Base-by-base conservation (phyloP, 1,140 invertebrate species). In the Anastrepha obliqua region DNA sequence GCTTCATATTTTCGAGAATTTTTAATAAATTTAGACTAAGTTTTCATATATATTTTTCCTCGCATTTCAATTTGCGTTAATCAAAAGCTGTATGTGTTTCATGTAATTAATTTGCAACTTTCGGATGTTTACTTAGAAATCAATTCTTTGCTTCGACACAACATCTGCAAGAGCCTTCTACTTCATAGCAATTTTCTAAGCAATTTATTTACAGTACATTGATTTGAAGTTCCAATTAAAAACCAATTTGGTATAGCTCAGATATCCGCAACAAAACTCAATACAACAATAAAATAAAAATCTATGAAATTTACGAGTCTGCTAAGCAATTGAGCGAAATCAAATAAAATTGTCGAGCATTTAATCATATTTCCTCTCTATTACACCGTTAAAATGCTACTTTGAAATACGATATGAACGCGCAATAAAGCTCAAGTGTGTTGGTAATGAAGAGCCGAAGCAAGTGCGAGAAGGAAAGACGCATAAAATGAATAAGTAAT, bases 321-420 rank as follows among this genome's bases (percentile, higher is more conserved):
- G 74, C 74, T 55, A 81, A 81, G 74, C 74, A 81, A 81, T 55
- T 42, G 47, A 81, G 74, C 55, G 74, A 20, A 81, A 55, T 55
- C 74, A 81, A 81, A 81, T 81, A 81, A 55, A 81, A 11, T 81
- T 81, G 17, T 81, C 74, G 17, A 81, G 15, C 74, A 81, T 81
- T 81, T 55, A 81, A 81, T 81, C 74, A 81, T 81, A 29, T 81
- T 81, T 81, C 47, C 74, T 81, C 74, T 81, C 47, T 81, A 81
- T 55, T 81, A 29, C n/a, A 81, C 74, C 74, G 47, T 81, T 81
- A 51, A 81, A 81, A 58, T 81, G 47, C 74, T 81, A 13, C 44
- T 81, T 20, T 20, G n/a, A 81, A 81, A 81, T 81, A 55, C 51
- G 47, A 29, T 81, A 81, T 81, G 47, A 81, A 3, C 47, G 20